Conservation (phyloP, 30 jellyfish, hydroid and myxozoan species). For the Aurelia aurita complex sp. Pacific region DNA sequence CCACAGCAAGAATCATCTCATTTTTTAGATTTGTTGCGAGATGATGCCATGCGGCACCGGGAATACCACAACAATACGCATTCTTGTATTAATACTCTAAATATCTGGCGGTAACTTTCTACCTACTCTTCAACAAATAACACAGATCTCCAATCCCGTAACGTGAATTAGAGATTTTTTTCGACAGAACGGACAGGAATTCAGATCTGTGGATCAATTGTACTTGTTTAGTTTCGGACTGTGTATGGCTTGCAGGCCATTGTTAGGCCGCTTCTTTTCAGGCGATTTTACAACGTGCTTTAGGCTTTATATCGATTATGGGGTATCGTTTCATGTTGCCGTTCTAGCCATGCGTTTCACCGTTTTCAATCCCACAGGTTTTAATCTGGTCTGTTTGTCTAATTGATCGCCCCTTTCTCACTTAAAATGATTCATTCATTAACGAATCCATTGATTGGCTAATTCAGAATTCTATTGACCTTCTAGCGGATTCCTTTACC, state of each 20-base stretch:
- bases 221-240: slow-evolving; percentile 66
- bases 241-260: slow-evolving; percentile 65
- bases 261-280: slow-evolving; percentile 66
- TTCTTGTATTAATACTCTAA: slow-evolving; percentile 35
- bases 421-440: slow-evolving; percentile 26
- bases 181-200: slow-evolving; percentile 68
- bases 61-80: neutral
- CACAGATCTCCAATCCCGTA: slow-evolving; percentile 63
- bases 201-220: slow-evolving; percentile 61
- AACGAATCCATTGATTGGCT: slow-evolving; percentile 34
- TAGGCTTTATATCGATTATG: slow-evolving; percentile 57
- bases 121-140: slow-evolving; percentile 42
- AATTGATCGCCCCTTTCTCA: slow-evolving; percentile 49
- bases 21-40: neutral
- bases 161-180: slow-evolving; percentile 55
- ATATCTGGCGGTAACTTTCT: slow-evolving; percentile 60
- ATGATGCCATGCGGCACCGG: slow-evolving; percentile 37
- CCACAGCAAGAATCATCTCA: too few species aligned
- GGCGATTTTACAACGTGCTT: slow-evolving; percentile 65
- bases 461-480: slow-evolving; percentile 28
- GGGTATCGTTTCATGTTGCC: slow-evolving; percentile 61
- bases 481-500: slow-evolving; percentile 31
- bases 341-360: slow-evolving; percentile 63
- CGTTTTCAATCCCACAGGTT: slow-evolving; percentile 54
- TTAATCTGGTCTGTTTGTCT: slow-evolving; percentile 51